Evolutionary conservation across 2,888 invertebrate species (phyloP).

Genomic region (Gibbula magus): DNA sequence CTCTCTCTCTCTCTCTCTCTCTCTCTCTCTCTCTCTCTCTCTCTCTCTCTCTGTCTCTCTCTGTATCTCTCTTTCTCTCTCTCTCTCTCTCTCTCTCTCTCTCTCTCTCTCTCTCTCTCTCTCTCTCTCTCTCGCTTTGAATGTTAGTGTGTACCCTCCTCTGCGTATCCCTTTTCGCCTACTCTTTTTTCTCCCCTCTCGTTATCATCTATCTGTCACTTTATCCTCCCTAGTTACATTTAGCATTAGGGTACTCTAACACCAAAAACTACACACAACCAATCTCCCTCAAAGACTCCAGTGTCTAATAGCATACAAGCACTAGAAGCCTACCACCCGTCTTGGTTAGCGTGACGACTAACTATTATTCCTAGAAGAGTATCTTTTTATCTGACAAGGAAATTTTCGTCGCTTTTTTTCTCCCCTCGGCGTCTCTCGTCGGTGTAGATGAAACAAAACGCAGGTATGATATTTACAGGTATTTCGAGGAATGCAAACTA

Average conservation of each 20-base stretch:
- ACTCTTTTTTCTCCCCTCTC: neutral
- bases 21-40: slow-evolving; percentile 25
- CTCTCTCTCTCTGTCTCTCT: slow-evolving; percentile 18
- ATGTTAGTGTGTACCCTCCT: too few species aligned
- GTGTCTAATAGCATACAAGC: neutral
- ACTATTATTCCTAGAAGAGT: neutral
- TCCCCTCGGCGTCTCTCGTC: too few species aligned
- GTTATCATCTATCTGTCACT: neutral
- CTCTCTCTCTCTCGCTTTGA: slow-evolving; percentile 26
- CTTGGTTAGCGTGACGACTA: neutral
- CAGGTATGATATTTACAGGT: too few species aligned
- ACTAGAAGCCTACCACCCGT: neutral
- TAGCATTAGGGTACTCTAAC: neutral
- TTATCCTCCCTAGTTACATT: neutral
- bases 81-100: neutral
- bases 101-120: slow-evolving; percentile 15
- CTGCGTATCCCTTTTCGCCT: neutral
- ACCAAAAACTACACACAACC: neutral
- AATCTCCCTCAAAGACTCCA: neutral
- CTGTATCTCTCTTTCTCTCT: neutral
- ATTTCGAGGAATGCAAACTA: too few species aligned
- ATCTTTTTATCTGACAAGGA: too few species aligned
- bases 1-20: neutral
- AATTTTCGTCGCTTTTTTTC: too few species aligned
- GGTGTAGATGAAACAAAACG: too few species aligned